These are phyloP conservation scores for Caradrina kadenii DNA, from an alignment of 2,888 invertebrate genomes.

Conservation along the genomic window DNA sequence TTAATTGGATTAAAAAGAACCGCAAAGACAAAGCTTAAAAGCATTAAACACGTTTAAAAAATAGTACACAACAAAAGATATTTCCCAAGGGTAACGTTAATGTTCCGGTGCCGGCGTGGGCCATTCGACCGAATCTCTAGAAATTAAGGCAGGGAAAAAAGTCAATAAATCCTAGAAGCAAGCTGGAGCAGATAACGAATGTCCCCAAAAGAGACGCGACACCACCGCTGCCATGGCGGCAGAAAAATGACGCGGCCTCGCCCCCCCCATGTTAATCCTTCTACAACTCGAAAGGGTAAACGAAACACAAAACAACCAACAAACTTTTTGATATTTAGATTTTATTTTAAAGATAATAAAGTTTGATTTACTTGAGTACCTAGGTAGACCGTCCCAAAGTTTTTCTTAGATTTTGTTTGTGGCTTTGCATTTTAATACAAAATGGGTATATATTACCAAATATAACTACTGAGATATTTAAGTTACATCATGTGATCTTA, in stretches of 20 bases:
- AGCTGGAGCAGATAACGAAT: conserved; percentile 84
- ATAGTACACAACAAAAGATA: conserved; percentile 85
- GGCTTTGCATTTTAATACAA: conserved; percentile 27
- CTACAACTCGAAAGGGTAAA: conserved; percentile 69
- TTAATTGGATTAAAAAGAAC: conserved; percentile 61
- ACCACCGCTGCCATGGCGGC: conserved; percentile 54
- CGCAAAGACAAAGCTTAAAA: conserved; percentile 57
- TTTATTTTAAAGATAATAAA: conserved; percentile 67
- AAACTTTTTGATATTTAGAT: conserved; percentile 63
- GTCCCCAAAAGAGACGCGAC: conserved; percentile 73
- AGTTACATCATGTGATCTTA: neutral
- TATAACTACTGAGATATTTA: neutral
- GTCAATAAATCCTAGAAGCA: conserved; percentile 88
- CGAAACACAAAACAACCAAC: conserved; percentile 69
- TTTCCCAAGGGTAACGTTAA: conserved; percentile 88
- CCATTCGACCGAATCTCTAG: conserved; percentile 89
- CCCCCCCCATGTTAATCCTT: conserved; percentile 70
- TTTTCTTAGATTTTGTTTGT: conserved; percentile 66
- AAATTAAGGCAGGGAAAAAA: conserved; percentile 88
- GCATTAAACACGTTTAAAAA: conserved; percentile 81
- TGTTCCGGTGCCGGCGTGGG: conserved; percentile 86
- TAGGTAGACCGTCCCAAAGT: conserved; percentile 60
- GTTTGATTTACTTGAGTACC: conserved; percentile 42
- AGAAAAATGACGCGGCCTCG: conserved; percentile 65
- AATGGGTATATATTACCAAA: neutral